Evolutionary conservation across 2,888 invertebrate species (phyloP).

Genomic region (Rhamphomyia laevipes): DNA sequence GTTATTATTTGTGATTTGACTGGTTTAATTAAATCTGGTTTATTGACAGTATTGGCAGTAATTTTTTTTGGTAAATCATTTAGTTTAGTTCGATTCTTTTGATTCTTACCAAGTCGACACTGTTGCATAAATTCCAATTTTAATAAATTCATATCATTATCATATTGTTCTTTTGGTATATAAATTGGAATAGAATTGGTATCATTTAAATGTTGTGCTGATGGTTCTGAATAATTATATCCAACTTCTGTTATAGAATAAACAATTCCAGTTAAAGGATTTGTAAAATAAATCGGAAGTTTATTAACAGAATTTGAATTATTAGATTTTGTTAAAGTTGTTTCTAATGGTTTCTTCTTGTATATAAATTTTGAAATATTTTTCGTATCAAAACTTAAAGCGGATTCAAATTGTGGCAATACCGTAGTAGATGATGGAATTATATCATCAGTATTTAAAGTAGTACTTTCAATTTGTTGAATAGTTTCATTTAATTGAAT

Average conservation of each 20-base stretch:
- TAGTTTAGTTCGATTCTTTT: background rate
- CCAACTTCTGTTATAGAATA: constrained; percentile 32
- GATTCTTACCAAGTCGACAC: background rate
- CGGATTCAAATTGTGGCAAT: too few relatives aligned
- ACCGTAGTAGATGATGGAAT: too few relatives aligned
- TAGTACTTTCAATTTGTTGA: too few relatives aligned
- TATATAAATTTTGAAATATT: background rate
- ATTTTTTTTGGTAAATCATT: too few relatives aligned
- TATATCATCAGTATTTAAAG: too few relatives aligned
- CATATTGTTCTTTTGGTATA: constrained; percentile 31
- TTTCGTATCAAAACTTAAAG: background rate
- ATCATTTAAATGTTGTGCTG: background rate
- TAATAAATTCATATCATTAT: constrained; percentile 23
- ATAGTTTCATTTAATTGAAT: too few relatives aligned
- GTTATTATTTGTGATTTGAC: background rate
- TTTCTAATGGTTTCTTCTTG: background rate
- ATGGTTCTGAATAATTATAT: background rate
- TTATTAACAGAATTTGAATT: background rate
- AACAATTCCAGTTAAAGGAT: constrained; percentile 31
- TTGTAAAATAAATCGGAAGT: constrained; percentile 32
- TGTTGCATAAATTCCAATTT: constrained; percentile 7
- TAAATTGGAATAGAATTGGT: constrained; percentile 25
- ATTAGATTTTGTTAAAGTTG: background rate
- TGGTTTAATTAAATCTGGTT: background rate
- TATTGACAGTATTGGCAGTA: background rate